phyloP scores from a whole-genome alignment of 2,888 invertebrate species.

The Spialia ferax region DNA sequence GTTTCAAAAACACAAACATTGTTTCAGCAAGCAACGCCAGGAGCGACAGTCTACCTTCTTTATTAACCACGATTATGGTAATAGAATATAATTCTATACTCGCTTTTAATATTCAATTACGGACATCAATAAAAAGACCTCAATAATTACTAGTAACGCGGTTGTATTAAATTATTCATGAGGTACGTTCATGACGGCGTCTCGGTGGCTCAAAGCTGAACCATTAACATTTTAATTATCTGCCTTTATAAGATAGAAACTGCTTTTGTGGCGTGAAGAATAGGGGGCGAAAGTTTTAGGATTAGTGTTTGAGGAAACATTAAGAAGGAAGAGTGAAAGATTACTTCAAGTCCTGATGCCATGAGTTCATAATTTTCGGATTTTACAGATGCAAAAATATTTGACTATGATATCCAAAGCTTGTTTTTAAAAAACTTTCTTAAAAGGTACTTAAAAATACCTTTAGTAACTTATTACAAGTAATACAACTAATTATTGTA shows the following conservation, averaged over 20 bases:
- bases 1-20: not conserved
- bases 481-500: too few relatives aligned
- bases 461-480: too few relatives aligned
- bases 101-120: slow-evolving; percentile 50
- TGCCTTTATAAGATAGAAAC: slow-evolving; percentile 47
- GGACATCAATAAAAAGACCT: slow-evolving; percentile 47
- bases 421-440: too few relatives aligned
- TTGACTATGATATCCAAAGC: too few relatives aligned
- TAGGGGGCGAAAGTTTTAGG: not conserved
- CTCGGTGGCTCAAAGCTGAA: slow-evolving; percentile 49
- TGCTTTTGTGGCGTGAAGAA: slow-evolving; percentile 29
- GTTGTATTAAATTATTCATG: slow-evolving; percentile 55
- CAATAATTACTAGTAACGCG: slow-evolving; percentile 49
- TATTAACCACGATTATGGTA: slow-evolving; percentile 37
- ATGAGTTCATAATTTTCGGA: not conserved
- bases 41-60: slow-evolving; percentile 6
- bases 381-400: too few relatives aligned
- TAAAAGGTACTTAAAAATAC: too few relatives aligned
- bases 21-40: not conserved
- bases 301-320: not conserved
- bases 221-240: slow-evolving; percentile 61
- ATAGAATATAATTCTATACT: slow-evolving; percentile 53
- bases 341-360: not conserved
- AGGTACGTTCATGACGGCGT: slow-evolving; percentile 46
- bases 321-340: not conserved